Percentiles rank a stretch among this genome's conserved stretches.
Conservation (phyloP, 2,797 vertebrate genomes). For the Acanthopagrus latus region DNA sequence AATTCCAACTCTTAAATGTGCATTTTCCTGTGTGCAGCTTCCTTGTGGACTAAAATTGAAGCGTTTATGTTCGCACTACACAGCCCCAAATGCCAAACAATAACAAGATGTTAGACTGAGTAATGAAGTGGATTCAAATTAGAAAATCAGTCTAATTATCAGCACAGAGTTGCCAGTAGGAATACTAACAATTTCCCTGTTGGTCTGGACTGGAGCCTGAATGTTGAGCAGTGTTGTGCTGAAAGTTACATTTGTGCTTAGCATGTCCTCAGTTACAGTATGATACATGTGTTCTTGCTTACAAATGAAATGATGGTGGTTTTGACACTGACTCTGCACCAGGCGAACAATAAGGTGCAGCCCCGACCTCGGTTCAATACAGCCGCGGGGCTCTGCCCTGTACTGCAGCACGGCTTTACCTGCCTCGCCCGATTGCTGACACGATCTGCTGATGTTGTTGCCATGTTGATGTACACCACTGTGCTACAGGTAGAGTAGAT, state of each 20-base stretch:
- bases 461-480: background rate
- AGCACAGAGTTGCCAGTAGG: background rate
- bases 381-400: background rate
- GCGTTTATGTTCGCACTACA: background rate
- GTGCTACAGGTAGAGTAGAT: background rate
- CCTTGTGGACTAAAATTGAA: background rate
- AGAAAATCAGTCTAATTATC: background rate
- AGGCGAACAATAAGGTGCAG: background rate
- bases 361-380: background rate
- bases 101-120: background rate
- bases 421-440: background rate
- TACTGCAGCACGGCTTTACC: background rate
- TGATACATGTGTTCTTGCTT: too few species aligned
- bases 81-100: background rate
- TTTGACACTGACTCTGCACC: background rate
- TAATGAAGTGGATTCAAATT: background rate
- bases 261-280: too few species aligned
- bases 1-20: background rate
- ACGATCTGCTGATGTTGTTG: background rate
- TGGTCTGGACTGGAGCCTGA: constrained; percentile 9
- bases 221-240: too few species aligned
- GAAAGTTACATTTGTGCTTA: background rate
- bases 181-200: background rate
- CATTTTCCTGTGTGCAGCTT: background rate
- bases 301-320: background rate